These are phyloP conservation scores for Myoxocephalus aenaeus DNA, from an alignment of 2,797 vertebrate species.

Conservation along the genomic window DNA sequence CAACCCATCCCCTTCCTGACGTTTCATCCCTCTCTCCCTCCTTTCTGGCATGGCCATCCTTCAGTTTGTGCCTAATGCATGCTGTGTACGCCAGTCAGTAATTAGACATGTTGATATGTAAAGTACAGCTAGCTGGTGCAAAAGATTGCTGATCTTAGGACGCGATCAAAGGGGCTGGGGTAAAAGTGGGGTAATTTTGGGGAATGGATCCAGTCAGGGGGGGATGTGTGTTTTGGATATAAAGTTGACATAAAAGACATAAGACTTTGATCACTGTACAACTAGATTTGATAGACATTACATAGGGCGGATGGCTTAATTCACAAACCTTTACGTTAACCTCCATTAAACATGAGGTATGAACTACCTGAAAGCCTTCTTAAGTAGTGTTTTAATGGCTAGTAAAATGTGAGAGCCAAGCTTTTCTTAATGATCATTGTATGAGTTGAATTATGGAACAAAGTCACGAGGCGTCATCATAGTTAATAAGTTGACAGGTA, in stretches of 20 bases:
- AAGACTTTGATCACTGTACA: not conserved
- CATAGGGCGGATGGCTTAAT: not conserved
- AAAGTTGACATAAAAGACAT: not conserved
- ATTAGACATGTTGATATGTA: conserved; percentile 4
- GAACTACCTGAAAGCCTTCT: not conserved
- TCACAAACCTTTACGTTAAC: not conserved
- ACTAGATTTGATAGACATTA: not conserved
- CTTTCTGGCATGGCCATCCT: conserved; percentile 74
- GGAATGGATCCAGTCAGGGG: not conserved
- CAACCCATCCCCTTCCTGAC: conserved; percentile 69
- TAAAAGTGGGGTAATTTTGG: not conserved
- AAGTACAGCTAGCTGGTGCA: conserved; percentile 7
- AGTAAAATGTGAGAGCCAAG: not conserved
- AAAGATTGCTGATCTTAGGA: conserved; percentile 7
- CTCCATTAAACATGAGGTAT: not conserved
- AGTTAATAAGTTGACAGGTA: conserved; percentile 22
- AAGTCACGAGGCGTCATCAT: not conserved
- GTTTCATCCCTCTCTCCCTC: conserved; percentile 34
- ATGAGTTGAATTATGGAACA: not conserved
- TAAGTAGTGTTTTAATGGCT: not conserved
- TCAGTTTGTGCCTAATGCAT: conserved; percentile 83
- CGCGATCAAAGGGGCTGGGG: not conserved
- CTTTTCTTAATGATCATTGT: not conserved
- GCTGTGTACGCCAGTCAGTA: conserved; percentile 47
- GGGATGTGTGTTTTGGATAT: not conserved